phyloP scores from a whole-genome alignment of 2,797 vertebrate species.

The Tauraco hartlaubi region DNA sequence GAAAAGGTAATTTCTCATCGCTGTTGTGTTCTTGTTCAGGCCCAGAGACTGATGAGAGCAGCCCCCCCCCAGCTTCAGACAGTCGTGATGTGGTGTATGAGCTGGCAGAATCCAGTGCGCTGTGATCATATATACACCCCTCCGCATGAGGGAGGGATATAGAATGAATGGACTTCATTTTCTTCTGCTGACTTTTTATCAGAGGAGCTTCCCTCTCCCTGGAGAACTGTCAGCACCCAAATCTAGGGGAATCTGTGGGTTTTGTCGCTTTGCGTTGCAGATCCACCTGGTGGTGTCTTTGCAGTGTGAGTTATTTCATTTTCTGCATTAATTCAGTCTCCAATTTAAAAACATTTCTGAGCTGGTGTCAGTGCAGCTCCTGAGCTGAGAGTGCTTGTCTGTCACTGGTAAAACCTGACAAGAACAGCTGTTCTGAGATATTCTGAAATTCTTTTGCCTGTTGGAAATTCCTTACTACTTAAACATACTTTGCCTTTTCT shows the following conservation, averaged over 20 bases:
- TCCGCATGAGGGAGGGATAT: too few species aligned
- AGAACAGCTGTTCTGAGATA: neutral
- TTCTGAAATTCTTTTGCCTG: neutral
- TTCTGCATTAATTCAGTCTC: neutral
- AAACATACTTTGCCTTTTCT: neutral
- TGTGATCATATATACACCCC: rapidly evolving
- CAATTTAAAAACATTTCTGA: neutral
- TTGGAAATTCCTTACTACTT: neutral
- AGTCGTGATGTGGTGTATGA: neutral
- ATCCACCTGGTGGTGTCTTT: neutral
- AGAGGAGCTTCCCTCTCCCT: neutral
- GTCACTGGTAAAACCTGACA: neutral
- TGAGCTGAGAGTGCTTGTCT: neutral
- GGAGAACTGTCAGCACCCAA: neutral
- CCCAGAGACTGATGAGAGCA: neutral
- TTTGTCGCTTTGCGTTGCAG: neutral
- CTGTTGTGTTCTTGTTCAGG: neutral
- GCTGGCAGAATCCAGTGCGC: rapidly evolving
- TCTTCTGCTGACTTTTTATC: neutral
- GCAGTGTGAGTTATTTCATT: neutral
- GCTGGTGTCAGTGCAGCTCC: neutral
- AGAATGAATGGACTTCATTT: neutral
- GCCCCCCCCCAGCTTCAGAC: neutral
- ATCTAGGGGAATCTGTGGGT: neutral
- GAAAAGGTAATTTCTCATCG: neutral